These are phyloP conservation scores for Kryptolebias marmoratus DNA, from an alignment of 2,113 vertebrate species.

Conservation along the genomic window DNA sequence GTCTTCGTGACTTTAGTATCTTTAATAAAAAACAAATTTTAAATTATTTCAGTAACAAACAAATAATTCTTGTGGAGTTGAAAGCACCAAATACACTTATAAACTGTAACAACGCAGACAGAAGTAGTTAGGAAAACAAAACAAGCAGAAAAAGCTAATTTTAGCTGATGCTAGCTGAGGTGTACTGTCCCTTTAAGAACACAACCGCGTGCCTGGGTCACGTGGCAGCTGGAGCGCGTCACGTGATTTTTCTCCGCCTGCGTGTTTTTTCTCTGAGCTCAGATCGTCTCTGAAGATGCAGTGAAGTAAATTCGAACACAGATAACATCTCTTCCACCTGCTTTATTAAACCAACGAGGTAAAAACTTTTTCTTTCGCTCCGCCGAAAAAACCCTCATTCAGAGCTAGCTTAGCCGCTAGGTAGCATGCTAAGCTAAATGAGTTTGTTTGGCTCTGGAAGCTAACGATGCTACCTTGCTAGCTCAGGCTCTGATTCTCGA, in stretches of 20 bases:
- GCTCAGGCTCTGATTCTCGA: background rate
- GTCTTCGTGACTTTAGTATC: too few species aligned
- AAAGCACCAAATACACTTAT: too few species aligned
- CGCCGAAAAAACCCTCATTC: accelerated
- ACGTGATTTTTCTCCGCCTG: slow-evolving; percentile 41
- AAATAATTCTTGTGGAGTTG: too few species aligned
- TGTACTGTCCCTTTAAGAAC: slow-evolving; percentile 48
- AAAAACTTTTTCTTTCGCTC: background rate
- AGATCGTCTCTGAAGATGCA: background rate
- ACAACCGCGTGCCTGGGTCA: slow-evolving; percentile 15
- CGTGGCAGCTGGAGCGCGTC: slow-evolving; percentile 41
- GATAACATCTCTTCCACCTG: background rate
- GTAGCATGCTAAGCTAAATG: slow-evolving; percentile 26
- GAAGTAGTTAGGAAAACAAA: background rate
- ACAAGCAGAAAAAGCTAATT: background rate
- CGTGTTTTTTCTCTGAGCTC: background rate
- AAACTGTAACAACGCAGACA: background rate
- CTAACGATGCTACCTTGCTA: background rate
- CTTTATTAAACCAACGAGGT: background rate
- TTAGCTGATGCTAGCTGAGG: background rate
- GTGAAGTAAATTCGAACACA: background rate
- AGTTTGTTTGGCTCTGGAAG: background rate
- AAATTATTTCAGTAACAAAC: too few species aligned
- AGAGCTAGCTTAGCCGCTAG: slow-evolving; percentile 35
- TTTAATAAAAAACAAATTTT: background rate